A percentile compares a stretch with the other conserved stretches of the same genome.
Evolutionary conservation across 2,797 vertebrate genomes (phyloP).

Genomic region (Aldrovandia affinis): DNA sequence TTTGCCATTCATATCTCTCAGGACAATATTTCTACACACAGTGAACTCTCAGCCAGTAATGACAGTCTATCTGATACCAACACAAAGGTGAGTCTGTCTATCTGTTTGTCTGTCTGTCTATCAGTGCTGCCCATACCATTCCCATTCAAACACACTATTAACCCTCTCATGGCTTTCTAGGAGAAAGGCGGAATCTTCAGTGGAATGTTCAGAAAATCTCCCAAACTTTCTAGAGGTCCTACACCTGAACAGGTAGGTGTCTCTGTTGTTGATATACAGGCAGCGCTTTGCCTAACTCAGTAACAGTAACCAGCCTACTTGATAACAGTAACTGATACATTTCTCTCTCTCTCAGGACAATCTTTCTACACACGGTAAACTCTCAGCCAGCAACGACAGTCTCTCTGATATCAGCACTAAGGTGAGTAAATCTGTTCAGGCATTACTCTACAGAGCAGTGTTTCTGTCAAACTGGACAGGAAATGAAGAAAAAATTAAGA

Average conservation of each 20-base stretch:
- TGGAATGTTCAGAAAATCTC: too few relatives aligned
- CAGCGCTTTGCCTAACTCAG: neutral
- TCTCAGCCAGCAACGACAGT: conserved; percentile 45
- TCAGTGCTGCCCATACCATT: too few relatives aligned
- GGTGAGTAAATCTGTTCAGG: conserved; percentile 41
- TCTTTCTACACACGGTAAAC: conserved; percentile 27
- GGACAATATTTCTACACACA: too few relatives aligned
- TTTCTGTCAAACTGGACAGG: neutral
- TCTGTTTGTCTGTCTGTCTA: too few relatives aligned
- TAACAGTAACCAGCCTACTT: too few relatives aligned
- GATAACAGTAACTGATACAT: neutral
- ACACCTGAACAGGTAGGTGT: conserved; percentile 51
- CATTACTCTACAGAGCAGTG: neutral
- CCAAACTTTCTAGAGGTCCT: conserved; percentile 35
- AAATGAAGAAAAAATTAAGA: neutral
- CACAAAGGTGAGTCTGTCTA: too few relatives aligned
- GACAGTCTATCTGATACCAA: too few relatives aligned
- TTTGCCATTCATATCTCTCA: too few relatives aligned
- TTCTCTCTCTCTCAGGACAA: neutral
- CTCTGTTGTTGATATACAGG: conserved; percentile 2
- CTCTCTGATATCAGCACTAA: conserved; percentile 44
- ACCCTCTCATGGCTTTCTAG: conserved; percentile 50
- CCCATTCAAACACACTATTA: conserved; percentile 41
- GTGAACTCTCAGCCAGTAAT: too few relatives aligned
- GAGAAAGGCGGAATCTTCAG: too few relatives aligned